These are phyloP conservation scores for Cyprinodon variegatus DNA, from an alignment of 2,113 vertebrate species.

Conservation along the genomic window DNA sequence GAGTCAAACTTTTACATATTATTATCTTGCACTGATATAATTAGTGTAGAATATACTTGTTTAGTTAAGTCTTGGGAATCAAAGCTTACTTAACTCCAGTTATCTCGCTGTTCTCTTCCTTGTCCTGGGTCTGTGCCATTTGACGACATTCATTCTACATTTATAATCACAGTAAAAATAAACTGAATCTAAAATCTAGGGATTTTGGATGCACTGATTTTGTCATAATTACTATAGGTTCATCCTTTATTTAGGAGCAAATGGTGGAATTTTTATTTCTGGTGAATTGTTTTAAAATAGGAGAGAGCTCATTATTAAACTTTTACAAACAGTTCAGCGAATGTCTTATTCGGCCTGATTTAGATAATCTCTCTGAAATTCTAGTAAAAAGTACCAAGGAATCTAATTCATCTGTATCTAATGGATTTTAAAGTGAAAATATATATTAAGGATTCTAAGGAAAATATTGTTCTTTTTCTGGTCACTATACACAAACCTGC, in stretches of 20 bases:
- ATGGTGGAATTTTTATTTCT: not conserved
- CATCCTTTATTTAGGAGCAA: not conserved
- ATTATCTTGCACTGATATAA: not conserved
- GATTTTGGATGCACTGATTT: not conserved
- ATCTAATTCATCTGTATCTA: not conserved
- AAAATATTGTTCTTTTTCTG: slow-evolving; percentile 18
- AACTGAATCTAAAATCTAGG: not conserved
- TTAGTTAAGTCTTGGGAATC: not conserved
- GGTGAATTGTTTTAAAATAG: not conserved
- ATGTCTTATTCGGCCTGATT: slow-evolving; percentile 74
- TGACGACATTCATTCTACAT: not conserved
- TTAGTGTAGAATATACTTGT: not conserved
- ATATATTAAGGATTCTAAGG: slow-evolving; percentile 8
- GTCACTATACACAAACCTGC: slow-evolving; percentile 22
- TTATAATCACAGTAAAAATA: not conserved
- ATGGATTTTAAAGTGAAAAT: not conserved
- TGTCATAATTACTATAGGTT: not conserved
- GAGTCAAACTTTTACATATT: not conserved
- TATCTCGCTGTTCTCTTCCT: not conserved
- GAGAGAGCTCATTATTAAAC: slow-evolving; percentile 45
- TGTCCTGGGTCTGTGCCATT: not conserved
- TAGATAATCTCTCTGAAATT: slow-evolving; percentile 21
- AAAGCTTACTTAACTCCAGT: not conserved
- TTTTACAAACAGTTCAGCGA: slow-evolving; percentile 69
- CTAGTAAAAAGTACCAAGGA: not conserved